Percentiles rank a stretch among this genome's conserved stretches.
These are phyloP conservation scores for Tachina lurida DNA, from an alignment of 2,888 invertebrate species.

Conservation along the genomic window DNA sequence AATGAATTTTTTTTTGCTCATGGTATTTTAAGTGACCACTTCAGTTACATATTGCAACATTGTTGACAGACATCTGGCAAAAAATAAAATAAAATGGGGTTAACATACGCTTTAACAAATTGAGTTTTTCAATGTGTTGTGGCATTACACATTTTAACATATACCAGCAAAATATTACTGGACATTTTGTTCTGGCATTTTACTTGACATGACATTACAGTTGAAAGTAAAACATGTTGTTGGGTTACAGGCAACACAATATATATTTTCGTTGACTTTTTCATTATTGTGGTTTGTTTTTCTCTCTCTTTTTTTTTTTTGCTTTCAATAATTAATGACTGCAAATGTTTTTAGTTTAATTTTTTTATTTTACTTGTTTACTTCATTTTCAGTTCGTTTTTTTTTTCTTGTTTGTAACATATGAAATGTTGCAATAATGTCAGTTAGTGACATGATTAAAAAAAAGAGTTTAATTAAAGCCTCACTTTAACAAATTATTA, in stretches of 20 bases:
- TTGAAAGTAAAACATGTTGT: background rate
- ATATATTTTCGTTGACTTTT: slow-evolving; percentile 8
- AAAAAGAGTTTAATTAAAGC: slow-evolving; percentile 18
- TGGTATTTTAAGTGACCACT: slow-evolving; percentile 29
- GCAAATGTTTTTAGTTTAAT: slow-evolving; percentile 12
- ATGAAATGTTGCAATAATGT: background rate
- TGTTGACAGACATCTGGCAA: slow-evolving; percentile 35
- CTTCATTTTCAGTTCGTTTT: background rate
- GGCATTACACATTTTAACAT: background rate
- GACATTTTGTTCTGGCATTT: background rate
- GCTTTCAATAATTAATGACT: slow-evolving; percentile 30
- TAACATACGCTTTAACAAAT: slow-evolving; percentile 34
- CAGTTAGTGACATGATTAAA: slow-evolving; percentile 36
- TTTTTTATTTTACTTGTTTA: slow-evolving; percentile 12
- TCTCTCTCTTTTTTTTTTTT: background rate
- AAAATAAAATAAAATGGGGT: slow-evolving; percentile 17
- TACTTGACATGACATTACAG: background rate
- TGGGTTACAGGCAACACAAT: background rate
- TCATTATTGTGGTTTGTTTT: slow-evolving; percentile 14
- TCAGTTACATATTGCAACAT: background rate
- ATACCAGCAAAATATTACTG: slow-evolving; percentile 4
- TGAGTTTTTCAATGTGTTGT: slow-evolving; percentile 22
- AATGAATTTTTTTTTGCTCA: background rate
- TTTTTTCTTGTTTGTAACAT: background rate
- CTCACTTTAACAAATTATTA: background rate